Percentiles rank a stretch among this genome's conserved stretches.
phyloP scores from a whole-genome alignment of 2,797 vertebrate genomes.

The Anabas testudineus region DNA sequence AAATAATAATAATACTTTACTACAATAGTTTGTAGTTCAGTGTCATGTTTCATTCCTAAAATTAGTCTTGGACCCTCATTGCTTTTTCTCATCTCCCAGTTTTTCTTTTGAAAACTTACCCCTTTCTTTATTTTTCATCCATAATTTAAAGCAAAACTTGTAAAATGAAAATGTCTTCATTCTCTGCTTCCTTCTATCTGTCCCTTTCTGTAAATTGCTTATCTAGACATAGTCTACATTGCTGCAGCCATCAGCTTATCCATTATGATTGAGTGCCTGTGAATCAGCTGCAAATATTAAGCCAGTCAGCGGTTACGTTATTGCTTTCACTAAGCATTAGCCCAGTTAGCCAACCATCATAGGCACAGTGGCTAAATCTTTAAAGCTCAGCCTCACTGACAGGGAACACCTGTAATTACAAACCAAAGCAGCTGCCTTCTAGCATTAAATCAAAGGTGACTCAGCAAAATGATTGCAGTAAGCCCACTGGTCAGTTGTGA shows the following conservation, averaged over 20 bases:
- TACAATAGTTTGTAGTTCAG: too few species aligned
- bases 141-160: too few species aligned
- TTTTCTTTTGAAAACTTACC: too few species aligned
- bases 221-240: background rate
- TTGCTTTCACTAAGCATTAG: conserved; percentile 4
- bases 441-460: background rate
- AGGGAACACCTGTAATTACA: conserved; percentile 25
- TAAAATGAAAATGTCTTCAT: too few species aligned
- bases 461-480: background rate
- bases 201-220: background rate
- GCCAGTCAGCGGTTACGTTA: conserved; percentile 9
- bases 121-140: too few species aligned
- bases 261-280: background rate
- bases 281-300: conserved; percentile 18
- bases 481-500: background rate
- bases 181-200: too few species aligned
- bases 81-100: too few species aligned
- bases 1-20: too few species aligned
- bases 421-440: conserved; percentile 3
- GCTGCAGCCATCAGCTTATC: background rate
- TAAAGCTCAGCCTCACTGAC: conserved; percentile 19
- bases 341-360: conserved; percentile 3
- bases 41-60: too few species aligned
- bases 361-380: background rate
- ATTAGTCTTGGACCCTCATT: too few species aligned